Conservation (phyloP, 2,888 invertebrate genomes). For the Campoplex capitator region DNA sequence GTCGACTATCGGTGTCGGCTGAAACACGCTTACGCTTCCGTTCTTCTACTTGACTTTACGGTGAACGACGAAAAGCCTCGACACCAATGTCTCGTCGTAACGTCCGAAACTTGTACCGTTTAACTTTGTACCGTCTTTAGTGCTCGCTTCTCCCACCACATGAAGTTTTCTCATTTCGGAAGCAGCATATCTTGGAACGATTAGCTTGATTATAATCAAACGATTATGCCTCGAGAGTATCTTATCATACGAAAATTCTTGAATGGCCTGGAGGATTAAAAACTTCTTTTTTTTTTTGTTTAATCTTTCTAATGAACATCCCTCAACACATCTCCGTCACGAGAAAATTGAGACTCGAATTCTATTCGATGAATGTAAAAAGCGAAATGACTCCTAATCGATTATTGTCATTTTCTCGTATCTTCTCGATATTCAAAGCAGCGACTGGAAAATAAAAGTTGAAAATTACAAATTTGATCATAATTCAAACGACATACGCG, state of each 20-base stretch:
- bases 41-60: constrained; percentile 34
- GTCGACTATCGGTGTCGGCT: constrained; percentile 16
- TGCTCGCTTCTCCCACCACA: background rate
- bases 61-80: constrained; percentile 8
- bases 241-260: constrained; percentile 26
- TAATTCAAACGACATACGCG: constrained; percentile 6
- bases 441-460: constrained; percentile 4
- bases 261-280: background rate
- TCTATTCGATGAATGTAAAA: background rate
- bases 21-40: constrained; percentile 33
- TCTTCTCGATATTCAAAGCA: background rate
- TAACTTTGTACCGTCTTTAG: background rate
- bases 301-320: background rate
- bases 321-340: background rate
- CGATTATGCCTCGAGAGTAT: constrained; percentile 27
- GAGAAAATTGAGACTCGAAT: background rate
- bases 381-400: background rate
- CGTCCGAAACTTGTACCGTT: constrained; percentile 33
- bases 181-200: constrained; percentile 27
- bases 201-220: constrained; percentile 53
- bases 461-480: constrained; percentile 32
- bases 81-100: constrained; percentile 16
- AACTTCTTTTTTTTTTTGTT: background rate
- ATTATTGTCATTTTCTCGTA: background rate
- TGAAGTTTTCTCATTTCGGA: constrained; percentile 47